Base-by-base conservation (phyloP, 2,113 vertebrate genomes). In the Gracilinanus agilis region DNA sequence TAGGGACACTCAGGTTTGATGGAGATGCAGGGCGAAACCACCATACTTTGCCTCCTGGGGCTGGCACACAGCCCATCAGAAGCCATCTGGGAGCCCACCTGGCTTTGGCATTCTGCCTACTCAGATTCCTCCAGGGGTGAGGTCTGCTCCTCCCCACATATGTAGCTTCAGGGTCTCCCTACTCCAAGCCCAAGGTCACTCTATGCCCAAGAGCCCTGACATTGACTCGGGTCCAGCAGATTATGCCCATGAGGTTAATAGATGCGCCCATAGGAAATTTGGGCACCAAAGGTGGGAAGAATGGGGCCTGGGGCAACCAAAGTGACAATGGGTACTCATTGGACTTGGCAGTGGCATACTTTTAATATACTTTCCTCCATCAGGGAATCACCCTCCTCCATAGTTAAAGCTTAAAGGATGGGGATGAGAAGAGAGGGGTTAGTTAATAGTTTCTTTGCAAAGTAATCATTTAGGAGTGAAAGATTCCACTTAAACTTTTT, bases 1-100 rank as follows among this genome's bases (percentile, higher is more conserved):
- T 53, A 27, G 89, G 89, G 89, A 53, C 89, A 49, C 89, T 90
- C 89, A 53, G 89, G 25, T 53, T 90, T 44, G 89, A 49, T 90
- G 89, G 89, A 90, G 89, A 53, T 44, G 49, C 24, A 53, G 44
- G 89, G 49, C 19, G 44, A 53, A 53, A 53, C 89, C 89, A 90
- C 89, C 89, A 90, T 90, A 90, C 89, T 90, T 44, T 90, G 89
- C 44, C 89, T 44, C 89, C 89, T 90, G 44, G 89, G 44, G 89
- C 89, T 90, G 89, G 89, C 89, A 90, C 89, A 49, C 44, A 53
- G 89, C 89, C 89, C 89, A 83, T 40, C 67, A 90, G 88, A 53
- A 53, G 13, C 89, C 89, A 90, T 90, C 89, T 90, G 89, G 89
- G 89, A 90, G 10, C 27, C 89, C 89, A 90, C 89, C 89, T 90